Evolutionary conservation across 2,113 vertebrate species (phyloP).

Genomic region (Garra rufa): DNA sequence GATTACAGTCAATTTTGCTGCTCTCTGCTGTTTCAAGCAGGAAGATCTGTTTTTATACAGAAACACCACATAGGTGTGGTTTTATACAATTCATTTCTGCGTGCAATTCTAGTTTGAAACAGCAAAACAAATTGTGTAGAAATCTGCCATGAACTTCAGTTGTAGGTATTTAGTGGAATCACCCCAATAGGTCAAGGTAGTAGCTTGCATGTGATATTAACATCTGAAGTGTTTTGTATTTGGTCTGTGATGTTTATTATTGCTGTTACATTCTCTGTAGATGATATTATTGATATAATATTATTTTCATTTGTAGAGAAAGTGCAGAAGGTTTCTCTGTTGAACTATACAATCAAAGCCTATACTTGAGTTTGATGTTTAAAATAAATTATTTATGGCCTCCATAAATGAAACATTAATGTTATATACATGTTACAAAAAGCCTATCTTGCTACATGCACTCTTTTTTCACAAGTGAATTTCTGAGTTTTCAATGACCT

Average conservation of each 20-base stretch:
- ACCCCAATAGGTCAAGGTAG: not conserved
- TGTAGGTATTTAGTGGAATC: not conserved
- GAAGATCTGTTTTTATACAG: not conserved
- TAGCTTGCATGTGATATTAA: not conserved
- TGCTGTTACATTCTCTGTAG: not conserved
- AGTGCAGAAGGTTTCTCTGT: not conserved
- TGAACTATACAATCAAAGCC: not conserved
- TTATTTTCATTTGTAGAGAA: not conserved
- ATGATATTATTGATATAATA: not conserved
- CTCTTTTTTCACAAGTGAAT: not conserved
- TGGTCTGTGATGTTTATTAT: not conserved
- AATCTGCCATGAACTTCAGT: not conserved
- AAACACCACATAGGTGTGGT: not conserved
- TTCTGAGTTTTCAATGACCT: not conserved
- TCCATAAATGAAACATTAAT: not conserved
- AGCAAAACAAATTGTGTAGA: not conserved
- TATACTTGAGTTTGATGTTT: not conserved
- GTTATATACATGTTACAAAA: not conserved
- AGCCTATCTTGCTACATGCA: not conserved
- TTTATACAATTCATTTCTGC: not conserved
- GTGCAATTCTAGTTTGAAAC: not conserved
- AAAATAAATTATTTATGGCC: conserved; percentile 6
- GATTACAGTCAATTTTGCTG: not conserved
- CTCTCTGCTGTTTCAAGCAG: not conserved
- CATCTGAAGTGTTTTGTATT: not conserved